These are phyloP conservation scores for Quadriops clusia DNA, from an alignment of 2,888 invertebrate genomes.

Conservation along the genomic window DNA sequence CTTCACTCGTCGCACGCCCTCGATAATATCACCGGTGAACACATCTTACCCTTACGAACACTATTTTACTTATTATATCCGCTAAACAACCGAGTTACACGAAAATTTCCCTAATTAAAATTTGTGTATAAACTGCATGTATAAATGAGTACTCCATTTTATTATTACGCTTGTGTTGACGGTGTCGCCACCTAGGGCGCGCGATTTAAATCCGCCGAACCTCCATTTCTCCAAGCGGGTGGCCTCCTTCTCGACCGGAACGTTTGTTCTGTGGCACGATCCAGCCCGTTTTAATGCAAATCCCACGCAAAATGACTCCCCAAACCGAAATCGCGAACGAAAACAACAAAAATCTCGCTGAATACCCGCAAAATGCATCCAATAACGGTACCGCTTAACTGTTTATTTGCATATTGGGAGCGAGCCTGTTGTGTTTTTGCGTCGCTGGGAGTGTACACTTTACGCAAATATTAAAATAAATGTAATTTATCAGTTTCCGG, in stretches of 20 bases:
- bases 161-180: slow-evolving; percentile 36
- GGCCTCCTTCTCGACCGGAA: background rate
- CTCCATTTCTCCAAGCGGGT: background rate
- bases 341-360: too few relatives aligned
- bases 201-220: slow-evolving; percentile 9
- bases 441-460: too few relatives aligned
- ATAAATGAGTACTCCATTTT: slow-evolving; percentile 38
- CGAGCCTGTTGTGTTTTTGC: too few relatives aligned
- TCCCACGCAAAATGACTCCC: too few relatives aligned
- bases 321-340: too few relatives aligned
- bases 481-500: too few relatives aligned
- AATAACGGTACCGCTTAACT: too few relatives aligned
- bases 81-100: slow-evolving; percentile 12
- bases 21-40: slow-evolving; percentile 15
- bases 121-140: slow-evolving; percentile 36
- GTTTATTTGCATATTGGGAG: too few relatives aligned
- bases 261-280: background rate
- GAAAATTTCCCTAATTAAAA: slow-evolving; percentile 29
- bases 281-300: background rate
- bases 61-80: slow-evolving; percentile 18
- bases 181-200: slow-evolving; percentile 24
- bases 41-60: slow-evolving; percentile 17
- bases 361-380: too few relatives aligned
- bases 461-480: too few relatives aligned
- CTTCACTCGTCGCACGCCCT: slow-evolving; percentile 16